Base-by-base conservation (phyloP, 2,888 invertebrate species). In the Drosophila seclusa region DNA sequence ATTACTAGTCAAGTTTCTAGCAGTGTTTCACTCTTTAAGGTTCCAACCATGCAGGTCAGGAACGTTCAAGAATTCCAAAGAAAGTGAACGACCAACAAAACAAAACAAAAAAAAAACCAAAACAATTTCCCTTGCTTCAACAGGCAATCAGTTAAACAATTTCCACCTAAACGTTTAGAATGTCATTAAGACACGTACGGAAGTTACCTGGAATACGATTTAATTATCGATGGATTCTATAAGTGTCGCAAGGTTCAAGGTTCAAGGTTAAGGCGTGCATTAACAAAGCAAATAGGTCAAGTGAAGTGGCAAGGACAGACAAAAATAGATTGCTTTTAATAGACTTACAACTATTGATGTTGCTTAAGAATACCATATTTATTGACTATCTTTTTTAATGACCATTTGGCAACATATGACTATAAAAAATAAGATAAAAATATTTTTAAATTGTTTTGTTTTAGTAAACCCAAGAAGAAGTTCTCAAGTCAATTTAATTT, bases 1-100 rank as follows among this genome's bases (percentile, higher is more conserved):
- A 76, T 69, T 64, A 42, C 40, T 21, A 16, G 32, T n/a, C 16
- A 31, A 18, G 32, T 36, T 54, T 36, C 10, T 53, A 11, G n/a
- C 58, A 49, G 29, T 18, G 32, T 24, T 58, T 50, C 24, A 13
- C 57, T 34, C 31, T 40, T 54, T 62, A 75, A 75, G 78, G 72
- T 58, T 29, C 42, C 48, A 38, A 34, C 32, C 32, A 45, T 50
- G 59, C 38, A 45, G 63, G 31, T 57, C 65, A 67, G 38, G 27
- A 66, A 76, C 59, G 73, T 52, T 76, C 13, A 71, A 53, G 29
- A 31, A 63, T 71, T 66, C 18, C 40, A 54, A 60, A 64, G 77
- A 80, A 80, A 77, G 72, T 57, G 32, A 61, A 36, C 57, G 24
- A 45, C 24, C 45, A 45, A 21, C 42, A 42, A 45, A 42, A n/a